Evolutionary conservation across 1,140 invertebrate genomes (phyloP), one percentile per base, ranked within the genome.

Genomic region (Plutomurus gul): DNA sequence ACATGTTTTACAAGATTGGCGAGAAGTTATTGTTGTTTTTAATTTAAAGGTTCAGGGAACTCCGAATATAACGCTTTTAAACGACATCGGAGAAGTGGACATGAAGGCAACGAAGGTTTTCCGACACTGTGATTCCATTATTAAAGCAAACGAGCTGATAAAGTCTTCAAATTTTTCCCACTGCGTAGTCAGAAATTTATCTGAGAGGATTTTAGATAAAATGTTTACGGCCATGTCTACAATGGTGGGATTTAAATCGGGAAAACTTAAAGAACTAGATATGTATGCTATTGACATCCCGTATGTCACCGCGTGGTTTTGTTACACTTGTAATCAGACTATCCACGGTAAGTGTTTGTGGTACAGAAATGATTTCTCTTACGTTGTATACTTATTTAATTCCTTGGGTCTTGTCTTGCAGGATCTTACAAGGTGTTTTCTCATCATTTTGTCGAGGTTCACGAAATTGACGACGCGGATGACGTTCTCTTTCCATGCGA

Each of bases 401-500:
- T 75, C 47, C 30, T 51, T 49, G 8, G 5, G 10, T 30, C 10
- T n/a, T 33, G n/a, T 33, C 10, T 60, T 60, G 3, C 25, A 65
- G 56, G 56, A 30, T 37, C 51, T 39, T 13, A 60, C 13, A 73
- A 82, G 20, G n/a, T 8, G 16, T 82, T 27, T 56, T 33, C 40
- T 3, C 72, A 82, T n/a, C 80, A 82, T 60, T 65, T 20, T n/a
- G 27, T 47, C 3, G 74, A 49, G 13, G 30, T 76, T 18, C 81
- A 79, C 47, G 60, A 47, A 22, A 76, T 75, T 16, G 72, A 60
- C n/a, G 46, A 70, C n/a, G 33, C 43, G 6, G 65, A 73, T 6
- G 78, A 82, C 11, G 78, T 82, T 33, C 30, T 73, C 4, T 82
- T 77, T 30, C 81, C 77, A 22, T 82, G 81, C 75, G 78, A 82